Percentiles rank a stretch among this genome's conserved stretches.
Conservation (phyloP, 2,888 invertebrate genomes). For the Furcula furcula region DNA sequence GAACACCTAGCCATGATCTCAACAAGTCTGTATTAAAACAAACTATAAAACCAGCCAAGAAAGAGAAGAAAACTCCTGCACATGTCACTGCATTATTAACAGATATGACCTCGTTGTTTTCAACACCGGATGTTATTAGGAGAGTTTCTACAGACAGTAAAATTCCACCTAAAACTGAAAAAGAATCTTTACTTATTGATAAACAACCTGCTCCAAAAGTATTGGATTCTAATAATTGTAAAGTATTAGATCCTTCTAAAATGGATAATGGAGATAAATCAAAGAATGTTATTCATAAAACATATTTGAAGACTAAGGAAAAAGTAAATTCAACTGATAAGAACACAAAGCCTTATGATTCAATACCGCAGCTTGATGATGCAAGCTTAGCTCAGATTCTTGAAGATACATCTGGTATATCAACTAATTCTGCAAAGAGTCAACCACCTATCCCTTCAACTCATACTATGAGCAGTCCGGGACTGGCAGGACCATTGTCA, state of each 20-base stretch:
- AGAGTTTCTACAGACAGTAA: slow-evolving; percentile 82
- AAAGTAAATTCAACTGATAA: slow-evolving; percentile 45
- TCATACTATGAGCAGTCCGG: slow-evolving; percentile 70
- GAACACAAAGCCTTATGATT: slow-evolving; percentile 56
- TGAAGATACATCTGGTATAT: slow-evolving; percentile 60
- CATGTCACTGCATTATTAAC: slow-evolving; percentile 78
- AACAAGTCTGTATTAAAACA: slow-evolving; percentile 72
- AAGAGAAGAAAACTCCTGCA: slow-evolving; percentile 83
- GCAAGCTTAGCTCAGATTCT: slow-evolving; percentile 74
- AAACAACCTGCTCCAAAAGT: slow-evolving; percentile 35
- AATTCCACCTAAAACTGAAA: slow-evolving; percentile 69
- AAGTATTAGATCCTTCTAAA: slow-evolving; percentile 29
- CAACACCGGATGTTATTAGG: slow-evolving; percentile 89
- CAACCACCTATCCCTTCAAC: slow-evolving; percentile 52
- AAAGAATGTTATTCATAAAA: slow-evolving; percentile 43
- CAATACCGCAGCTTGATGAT: slow-evolving; percentile 74
- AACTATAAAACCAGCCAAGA: slow-evolving; percentile 56
- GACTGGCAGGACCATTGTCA: slow-evolving; percentile 78
- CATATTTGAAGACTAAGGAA: slow-evolving; percentile 49
- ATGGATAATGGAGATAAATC: slow-evolving; percentile 34
- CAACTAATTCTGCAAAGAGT: slow-evolving; percentile 47
- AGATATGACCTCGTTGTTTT: slow-evolving; percentile 87
- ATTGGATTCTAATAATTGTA: slow-evolving; percentile 28
- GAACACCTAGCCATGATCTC: slow-evolving; percentile 37
- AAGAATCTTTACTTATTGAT: slow-evolving; percentile 51